Evolutionary conservation across 2,888 invertebrate species (phyloP).

Genomic region (Athalia rosae): DNA sequence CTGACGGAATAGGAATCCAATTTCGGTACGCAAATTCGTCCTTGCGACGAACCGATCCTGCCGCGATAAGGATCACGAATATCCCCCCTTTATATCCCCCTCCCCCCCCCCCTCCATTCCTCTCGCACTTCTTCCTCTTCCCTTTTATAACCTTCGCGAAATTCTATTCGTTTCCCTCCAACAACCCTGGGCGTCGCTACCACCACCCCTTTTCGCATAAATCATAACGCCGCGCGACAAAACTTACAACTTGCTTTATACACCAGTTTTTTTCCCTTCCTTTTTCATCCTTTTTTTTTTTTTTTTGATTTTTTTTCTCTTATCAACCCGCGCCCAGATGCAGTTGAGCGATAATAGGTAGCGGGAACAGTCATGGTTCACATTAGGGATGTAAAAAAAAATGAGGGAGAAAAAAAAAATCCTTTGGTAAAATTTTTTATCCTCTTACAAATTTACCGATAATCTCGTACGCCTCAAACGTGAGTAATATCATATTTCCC

Average conservation of each 20-base stretch:
- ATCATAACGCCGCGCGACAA: constrained; percentile 40
- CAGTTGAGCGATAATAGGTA: constrained; percentile 16
- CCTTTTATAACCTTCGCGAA: neutral
- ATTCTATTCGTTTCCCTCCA: constrained; percentile 23
- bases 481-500: too few species aligned
- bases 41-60: constrained; percentile 13
- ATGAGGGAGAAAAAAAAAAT: neutral
- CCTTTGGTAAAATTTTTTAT: too few species aligned
- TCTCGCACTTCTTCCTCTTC: neutral
- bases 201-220: constrained; percentile 28
- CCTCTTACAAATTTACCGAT: too few species aligned
- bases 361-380: neutral
- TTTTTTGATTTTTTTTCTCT: too few species aligned
- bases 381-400: neutral
- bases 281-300: too few species aligned
- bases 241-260: constrained; percentile 39
- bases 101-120: neutral
- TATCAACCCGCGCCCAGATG: neutral
- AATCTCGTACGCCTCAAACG: too few species aligned
- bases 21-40: constrained; percentile 40
- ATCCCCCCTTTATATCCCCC: neutral
- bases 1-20: constrained; percentile 40
- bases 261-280: neutral
- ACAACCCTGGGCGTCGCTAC: neutral
- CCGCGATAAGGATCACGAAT: constrained; percentile 32